These are phyloP conservation scores for Mastomys coucha DNA, from an alignment of 2,113 vertebrate genomes.

Conservation along the genomic window DNA sequence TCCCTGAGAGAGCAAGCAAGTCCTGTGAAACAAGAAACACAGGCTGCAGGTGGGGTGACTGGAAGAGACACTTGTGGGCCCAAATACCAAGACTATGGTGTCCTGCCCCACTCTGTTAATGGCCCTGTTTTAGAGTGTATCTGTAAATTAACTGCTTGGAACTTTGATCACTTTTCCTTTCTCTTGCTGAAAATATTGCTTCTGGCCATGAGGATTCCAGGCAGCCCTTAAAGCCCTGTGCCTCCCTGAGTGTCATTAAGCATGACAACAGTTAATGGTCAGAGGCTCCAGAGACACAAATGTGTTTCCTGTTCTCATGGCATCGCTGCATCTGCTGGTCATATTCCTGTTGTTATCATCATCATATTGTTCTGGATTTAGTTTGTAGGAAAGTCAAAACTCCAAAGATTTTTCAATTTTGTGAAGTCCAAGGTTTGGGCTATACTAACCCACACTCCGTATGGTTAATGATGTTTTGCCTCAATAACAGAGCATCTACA, in stretches of 20 bases:
- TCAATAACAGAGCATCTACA: not conserved
- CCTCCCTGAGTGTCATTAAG: not conserved
- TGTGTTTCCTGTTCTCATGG: not conserved
- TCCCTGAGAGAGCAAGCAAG: slow-evolving; percentile 29
- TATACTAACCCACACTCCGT: not conserved
- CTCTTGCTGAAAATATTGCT: not conserved
- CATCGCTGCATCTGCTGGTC: not conserved
- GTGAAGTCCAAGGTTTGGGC: not conserved
- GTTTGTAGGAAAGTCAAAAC: not conserved
- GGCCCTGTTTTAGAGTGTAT: not conserved
- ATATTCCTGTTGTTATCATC: not conserved
- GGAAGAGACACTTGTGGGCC: not conserved
- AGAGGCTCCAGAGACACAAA: not conserved
- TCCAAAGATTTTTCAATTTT: not conserved
- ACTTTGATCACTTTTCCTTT: not conserved
- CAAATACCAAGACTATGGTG: not conserved
- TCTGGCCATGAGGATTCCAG: not conserved
- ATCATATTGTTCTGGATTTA: not conserved
- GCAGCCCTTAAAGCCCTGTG: not conserved
- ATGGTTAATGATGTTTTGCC: not conserved
- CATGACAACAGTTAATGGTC: not conserved
- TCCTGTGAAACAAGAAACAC: not conserved
- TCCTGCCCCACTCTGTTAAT: not conserved
- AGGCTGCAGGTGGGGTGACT: fast-evolving
- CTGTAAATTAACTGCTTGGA: slow-evolving; percentile 9